Percentiles rank a stretch among this genome's conserved stretches.
Evolutionary conservation across 92 coral and sea anemone species (phyloP).

Genomic region (Umimayanthus chanpuru): DNA sequence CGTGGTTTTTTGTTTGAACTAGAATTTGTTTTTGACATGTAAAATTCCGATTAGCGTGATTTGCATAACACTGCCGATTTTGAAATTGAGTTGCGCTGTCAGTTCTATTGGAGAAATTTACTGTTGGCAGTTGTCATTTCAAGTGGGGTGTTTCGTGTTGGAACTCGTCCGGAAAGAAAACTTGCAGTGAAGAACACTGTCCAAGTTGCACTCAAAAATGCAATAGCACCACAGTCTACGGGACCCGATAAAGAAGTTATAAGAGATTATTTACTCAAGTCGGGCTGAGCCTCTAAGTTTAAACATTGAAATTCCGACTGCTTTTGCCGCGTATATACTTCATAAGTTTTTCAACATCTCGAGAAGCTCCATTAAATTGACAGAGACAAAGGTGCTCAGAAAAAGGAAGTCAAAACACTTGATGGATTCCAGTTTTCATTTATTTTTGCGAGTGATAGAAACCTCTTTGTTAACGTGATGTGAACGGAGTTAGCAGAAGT

Average conservation of each 20-base stretch:
- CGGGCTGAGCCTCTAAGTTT: constrained; percentile 5
- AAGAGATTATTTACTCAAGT: constrained; percentile 16
- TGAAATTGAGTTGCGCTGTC: not conserved
- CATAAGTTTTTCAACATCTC: no score
- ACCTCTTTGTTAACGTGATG: not conserved
- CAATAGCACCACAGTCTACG: not conserved
- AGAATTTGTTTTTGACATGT: constrained; percentile 36
- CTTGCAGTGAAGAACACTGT: not conserved
- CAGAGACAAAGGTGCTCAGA: no score
- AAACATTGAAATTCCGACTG: constrained; percentile 15
- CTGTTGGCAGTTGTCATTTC: not conserved
- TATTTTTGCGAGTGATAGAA: not conserved
- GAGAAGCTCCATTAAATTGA: no score
- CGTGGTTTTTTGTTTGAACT: constrained; percentile 25
- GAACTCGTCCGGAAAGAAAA: not conserved
- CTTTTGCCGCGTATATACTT: not conserved
- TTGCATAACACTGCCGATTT: constrained; percentile 44
- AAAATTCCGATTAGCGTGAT: constrained; percentile 22
- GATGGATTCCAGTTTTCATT: not conserved
- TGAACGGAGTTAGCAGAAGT: not conserved
- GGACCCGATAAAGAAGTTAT: constrained; percentile 30
- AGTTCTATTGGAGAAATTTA: not conserved
- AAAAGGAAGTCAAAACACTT: no score
- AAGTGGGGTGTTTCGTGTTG: constrained; percentile 11
- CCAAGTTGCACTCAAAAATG: not conserved